phyloP scores from a whole-genome alignment of 2,113 vertebrate genomes.

The Phalacrocorax pelagicus region DNA sequence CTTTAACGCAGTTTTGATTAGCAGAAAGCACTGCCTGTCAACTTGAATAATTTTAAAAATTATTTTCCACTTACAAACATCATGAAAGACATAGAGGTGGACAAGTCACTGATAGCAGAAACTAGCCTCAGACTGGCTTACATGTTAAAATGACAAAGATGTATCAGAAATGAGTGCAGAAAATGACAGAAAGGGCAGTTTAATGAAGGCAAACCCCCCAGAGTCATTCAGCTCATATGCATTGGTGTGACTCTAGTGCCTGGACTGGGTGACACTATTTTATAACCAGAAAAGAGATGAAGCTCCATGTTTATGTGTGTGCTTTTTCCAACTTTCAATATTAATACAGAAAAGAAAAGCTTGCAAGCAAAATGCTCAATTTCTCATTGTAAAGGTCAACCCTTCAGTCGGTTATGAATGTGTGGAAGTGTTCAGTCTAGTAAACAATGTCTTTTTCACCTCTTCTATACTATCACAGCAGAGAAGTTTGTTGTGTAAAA shows the following conservation, averaged over 20 bases:
- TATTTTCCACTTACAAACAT: background rate
- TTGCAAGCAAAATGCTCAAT: background rate
- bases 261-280: background rate
- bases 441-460: background rate
- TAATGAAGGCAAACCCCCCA: background rate
- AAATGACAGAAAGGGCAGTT: background rate
- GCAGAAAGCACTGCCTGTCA: background rate
- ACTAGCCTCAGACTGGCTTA: background rate
- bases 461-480: background rate
- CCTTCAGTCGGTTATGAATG: background rate
- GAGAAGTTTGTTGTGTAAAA: background rate
- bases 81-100: background rate
- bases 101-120: background rate
- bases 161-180: background rate
- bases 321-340: background rate
- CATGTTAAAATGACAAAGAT: background rate
- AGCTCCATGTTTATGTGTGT: background rate
- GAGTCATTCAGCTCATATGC: rapidly evolving
- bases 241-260: too few relatives aligned
- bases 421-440: background rate
- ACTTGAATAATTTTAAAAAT: background rate
- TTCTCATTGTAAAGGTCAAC: background rate
- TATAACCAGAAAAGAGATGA: background rate
- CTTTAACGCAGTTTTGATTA: background rate
- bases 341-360: background rate